Base-by-base conservation (phyloP, 2,797 vertebrate genomes). In the Centroberyx gerrardi region DNA sequence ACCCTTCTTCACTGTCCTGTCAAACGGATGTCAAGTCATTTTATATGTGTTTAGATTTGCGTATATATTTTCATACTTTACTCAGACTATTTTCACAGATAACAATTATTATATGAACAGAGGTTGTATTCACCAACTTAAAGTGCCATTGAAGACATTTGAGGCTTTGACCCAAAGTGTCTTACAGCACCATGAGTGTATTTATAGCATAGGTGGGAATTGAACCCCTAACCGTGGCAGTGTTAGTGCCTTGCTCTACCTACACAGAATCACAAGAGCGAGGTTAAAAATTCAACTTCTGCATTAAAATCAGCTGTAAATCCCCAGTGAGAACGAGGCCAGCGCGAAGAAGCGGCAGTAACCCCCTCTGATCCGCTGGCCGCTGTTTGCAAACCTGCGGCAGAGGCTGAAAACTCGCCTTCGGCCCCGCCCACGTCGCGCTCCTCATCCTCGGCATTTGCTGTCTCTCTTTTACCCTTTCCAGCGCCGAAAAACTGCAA, bases 201-300 rank as follows among this genome's bases (percentile, higher is more conserved):
- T 54, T 63, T 15, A 18, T 84, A 91, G 81, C 78, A 29, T 69
- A 65, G 81, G 88, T 88, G 84, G 72, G 80, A 85, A 65, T 60
- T 46, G 71, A 78, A 70, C 81, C 82, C 81, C 66, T 80, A 67
- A 62, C 80, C 77, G 77, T 77, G 74, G 55, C 74, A 82, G 72
- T 18, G 73, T 62, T 67, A 78, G 10, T 44, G 42, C 42, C 9
- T 17, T 73, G 58, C 82, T 85, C 75, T 59, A 78, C 88, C 87
- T 89, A 90, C 88, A 90, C 90, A 92, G 75, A 69, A 72, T 69
- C 76, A 65, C 60, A 70, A 82, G 79, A 88, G 85, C 85, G 78
- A 87, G 81, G 83, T 90, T 88, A 70, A 84, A 87, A 82, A 76
- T 65, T 78, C 78, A 68, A 77, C 12, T 38, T 44, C 76, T 78